phyloP scores from a whole-genome alignment of 2,113 vertebrate species.

The Trichomycterus rosablanca region DNA sequence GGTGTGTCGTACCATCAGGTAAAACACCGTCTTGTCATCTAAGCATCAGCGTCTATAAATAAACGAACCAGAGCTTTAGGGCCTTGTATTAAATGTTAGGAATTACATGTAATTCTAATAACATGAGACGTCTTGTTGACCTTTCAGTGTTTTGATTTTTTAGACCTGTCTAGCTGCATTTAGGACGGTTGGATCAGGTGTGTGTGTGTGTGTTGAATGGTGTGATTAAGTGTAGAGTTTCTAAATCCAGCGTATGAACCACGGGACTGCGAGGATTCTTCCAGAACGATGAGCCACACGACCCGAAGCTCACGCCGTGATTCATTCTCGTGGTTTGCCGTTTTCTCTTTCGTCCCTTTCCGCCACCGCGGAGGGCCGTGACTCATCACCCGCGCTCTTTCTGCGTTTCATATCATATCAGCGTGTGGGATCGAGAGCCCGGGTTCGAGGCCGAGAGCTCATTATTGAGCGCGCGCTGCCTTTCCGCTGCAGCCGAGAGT shows the following conservation, averaged over 20 bases:
- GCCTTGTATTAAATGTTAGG: not conserved
- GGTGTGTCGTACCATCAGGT: too few relatives aligned
- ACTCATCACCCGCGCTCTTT: slow-evolving; percentile 12
- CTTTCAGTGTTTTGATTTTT: not conserved
- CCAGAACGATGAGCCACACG: not conserved
- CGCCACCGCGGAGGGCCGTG: not conserved
- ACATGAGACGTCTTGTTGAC: not conserved
- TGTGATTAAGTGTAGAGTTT: not conserved
- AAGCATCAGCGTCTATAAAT: not conserved
- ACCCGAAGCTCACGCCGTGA: not conserved
- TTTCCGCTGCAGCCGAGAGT: not conserved
- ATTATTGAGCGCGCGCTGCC: slow-evolving; percentile 3
- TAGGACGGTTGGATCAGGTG: not conserved
- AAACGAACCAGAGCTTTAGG: not conserved
- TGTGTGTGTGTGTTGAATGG: not conserved
- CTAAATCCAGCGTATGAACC: not conserved
- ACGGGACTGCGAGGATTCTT: not conserved
- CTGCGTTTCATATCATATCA: slow-evolving; percentile 1
- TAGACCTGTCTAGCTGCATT: not conserved
- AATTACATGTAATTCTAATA: not conserved
- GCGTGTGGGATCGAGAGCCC: not conserved
- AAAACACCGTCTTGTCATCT: not conserved
- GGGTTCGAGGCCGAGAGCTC: not conserved
- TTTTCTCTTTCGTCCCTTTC: not conserved
- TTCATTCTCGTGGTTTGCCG: not conserved